Percentiles rank a stretch among this genome's conserved stretches.
Evolutionary conservation across 2,797 vertebrate species (phyloP).

Genomic region (Cetoscarus ocellatus): DNA sequence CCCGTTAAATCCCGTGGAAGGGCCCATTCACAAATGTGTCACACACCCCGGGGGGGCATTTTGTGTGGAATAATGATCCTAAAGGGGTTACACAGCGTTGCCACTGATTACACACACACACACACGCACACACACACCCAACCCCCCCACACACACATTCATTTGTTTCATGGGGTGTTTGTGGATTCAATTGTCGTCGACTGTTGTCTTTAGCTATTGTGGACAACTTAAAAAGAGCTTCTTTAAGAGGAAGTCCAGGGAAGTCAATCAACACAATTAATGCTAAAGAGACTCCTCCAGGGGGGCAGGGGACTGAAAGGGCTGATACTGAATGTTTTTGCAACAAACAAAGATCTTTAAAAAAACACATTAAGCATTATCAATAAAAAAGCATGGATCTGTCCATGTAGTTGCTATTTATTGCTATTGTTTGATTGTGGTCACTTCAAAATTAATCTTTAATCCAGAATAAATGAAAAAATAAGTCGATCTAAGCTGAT

Average conservation of each 20-base stretch:
- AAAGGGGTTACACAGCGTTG: conserved; percentile 85
- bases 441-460: too few species aligned
- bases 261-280: conserved; percentile 12
- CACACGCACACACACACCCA: conserved; percentile 20
- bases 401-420: too few species aligned
- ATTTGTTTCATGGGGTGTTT: conserved; percentile 72
- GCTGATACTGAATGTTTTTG: background rate
- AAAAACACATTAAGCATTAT: too few species aligned
- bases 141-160: conserved; percentile 32
- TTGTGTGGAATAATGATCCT: conserved; percentile 86
- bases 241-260: conserved; percentile 25
- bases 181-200: conserved; percentile 59
- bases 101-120: conserved; percentile 69
- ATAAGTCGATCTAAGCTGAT: too few species aligned
- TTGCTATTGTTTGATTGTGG: too few species aligned
- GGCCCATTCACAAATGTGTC: conserved; percentile 85
- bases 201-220: conserved; percentile 47
- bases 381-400: too few species aligned
- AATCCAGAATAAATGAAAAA: too few species aligned
- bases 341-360: background rate
- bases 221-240: conserved; percentile 37
- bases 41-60: conserved; percentile 85
- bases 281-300: background rate
- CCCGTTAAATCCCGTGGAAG: conserved; percentile 88
- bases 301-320: background rate